A percentile compares a stretch with the other conserved stretches of the same genome.
Conservation (phyloP, 2,113 vertebrate species). For the Charina bottae region DNA sequence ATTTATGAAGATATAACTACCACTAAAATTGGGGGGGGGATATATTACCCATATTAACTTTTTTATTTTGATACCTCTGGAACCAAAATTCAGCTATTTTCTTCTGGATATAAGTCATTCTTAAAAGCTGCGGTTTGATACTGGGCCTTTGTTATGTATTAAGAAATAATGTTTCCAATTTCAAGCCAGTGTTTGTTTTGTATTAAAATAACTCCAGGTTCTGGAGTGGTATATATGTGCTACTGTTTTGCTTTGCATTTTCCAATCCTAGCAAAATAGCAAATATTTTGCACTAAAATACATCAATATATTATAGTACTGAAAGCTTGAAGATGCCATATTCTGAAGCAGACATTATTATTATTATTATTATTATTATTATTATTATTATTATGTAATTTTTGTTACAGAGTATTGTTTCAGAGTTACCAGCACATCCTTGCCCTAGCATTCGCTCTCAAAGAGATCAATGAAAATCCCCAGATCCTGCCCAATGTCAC, state of each 20-base stretch:
- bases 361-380: too few species aligned
- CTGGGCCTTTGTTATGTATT: neutral
- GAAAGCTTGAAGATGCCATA: neutral
- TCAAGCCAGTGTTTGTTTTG: neutral
- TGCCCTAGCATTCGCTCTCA: neutral
- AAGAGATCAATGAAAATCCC: neutral
- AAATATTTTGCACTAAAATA: neutral
- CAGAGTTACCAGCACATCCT: neutral
- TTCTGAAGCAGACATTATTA: too few species aligned
- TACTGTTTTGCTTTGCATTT: neutral
- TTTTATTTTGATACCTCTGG: neutral
- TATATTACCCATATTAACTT: neutral
- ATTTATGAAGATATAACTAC: too few species aligned
- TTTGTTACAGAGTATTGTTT: neutral
- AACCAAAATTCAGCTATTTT: neutral
- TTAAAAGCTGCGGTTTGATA: neutral
- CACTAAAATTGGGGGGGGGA: too few species aligned
- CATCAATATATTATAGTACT: neutral
- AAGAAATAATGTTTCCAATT: neutral
- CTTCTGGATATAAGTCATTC: neutral
- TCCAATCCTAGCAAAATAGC: neutral
- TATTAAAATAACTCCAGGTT: neutral
- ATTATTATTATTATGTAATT: neutral
- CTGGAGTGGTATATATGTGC: neutral
- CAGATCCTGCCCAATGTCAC: neutral